These are phyloP conservation scores for Dendrocincla fuliginosa DNA, from an alignment of 2,797 vertebrate species.

Conservation along the genomic window DNA sequence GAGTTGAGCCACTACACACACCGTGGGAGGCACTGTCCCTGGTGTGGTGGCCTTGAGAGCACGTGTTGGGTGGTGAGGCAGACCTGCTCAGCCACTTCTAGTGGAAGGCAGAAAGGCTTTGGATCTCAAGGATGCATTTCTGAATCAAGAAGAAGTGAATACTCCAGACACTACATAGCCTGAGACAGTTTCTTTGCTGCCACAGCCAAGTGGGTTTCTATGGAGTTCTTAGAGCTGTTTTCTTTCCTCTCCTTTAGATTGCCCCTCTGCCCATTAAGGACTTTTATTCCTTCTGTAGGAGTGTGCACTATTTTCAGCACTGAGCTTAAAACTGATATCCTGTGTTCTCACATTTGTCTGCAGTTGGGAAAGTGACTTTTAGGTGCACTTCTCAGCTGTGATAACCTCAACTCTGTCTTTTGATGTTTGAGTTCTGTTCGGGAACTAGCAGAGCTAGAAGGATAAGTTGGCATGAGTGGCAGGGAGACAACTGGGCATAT, in stretches of 20 bases:
- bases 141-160: neutral
- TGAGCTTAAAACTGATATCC: conserved; percentile 14
- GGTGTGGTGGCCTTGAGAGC: neutral
- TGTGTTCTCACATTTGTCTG: conserved; percentile 1
- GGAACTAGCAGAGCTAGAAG: conserved; percentile 9
- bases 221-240: neutral
- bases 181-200: conserved; percentile 6
- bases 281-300: neutral
- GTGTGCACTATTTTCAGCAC: neutral
- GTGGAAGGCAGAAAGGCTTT: neutral
- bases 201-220: neutral
- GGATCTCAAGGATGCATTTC: neutral
- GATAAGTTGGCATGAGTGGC: neutral
- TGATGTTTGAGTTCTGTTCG: conserved; percentile 1
- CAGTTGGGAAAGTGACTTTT: neutral
- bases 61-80: accelerated
- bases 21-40: neutral
- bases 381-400: neutral
- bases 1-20: neutral
- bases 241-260: neutral
- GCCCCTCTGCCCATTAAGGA: conserved; percentile 1
- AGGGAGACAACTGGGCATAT: neutral
- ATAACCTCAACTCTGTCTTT: neutral
- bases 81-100: neutral
- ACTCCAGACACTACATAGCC: neutral